Evolutionary conservation across 2,888 invertebrate species (phyloP).

Genomic region (Drosophila crucigera): DNA sequence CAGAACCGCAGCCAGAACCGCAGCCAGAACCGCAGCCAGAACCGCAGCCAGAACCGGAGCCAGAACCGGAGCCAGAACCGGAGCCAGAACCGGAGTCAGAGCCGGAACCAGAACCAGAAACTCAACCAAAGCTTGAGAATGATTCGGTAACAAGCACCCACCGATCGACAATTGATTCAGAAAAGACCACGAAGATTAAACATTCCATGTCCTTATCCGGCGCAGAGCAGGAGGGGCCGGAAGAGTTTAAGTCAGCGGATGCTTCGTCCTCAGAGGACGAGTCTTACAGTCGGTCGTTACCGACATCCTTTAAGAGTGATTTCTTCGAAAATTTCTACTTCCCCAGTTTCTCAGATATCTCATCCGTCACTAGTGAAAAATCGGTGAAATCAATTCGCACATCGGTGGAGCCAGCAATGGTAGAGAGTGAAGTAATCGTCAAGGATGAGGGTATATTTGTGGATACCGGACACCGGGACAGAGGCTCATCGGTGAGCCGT

Average conservation of each 20-base stretch:
- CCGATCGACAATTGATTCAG: neutral
- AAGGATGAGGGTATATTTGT: constrained; percentile 26
- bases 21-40: neutral
- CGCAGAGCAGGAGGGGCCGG: neutral
- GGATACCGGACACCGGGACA: constrained; percentile 1
- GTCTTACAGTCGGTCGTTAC: rapidly evolving
- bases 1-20: neutral
- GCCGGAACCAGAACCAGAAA: neutral
- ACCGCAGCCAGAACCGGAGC: neutral
- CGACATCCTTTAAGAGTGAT: constrained; percentile 21
- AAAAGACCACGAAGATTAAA: neutral
- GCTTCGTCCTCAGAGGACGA: constrained; percentile 25
- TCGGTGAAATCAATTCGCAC: neutral
- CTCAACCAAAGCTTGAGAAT: neutral
- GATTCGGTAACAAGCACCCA: neutral
- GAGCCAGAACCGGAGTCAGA: neutral
- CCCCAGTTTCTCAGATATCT: constrained; percentile 46
- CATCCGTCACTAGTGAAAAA: constrained; percentile 7
- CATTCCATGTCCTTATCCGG: neutral
- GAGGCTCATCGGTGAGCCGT: constrained; percentile 20
- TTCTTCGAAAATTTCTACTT: constrained; percentile 38
- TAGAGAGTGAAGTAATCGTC: neutral
- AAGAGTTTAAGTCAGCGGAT: neutral
- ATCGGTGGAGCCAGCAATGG: rapidly evolving
- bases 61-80: neutral